phyloP scores from a whole-genome alignment of 2,888 invertebrate species.

The Sphaerophoria rueppellii region DNA sequence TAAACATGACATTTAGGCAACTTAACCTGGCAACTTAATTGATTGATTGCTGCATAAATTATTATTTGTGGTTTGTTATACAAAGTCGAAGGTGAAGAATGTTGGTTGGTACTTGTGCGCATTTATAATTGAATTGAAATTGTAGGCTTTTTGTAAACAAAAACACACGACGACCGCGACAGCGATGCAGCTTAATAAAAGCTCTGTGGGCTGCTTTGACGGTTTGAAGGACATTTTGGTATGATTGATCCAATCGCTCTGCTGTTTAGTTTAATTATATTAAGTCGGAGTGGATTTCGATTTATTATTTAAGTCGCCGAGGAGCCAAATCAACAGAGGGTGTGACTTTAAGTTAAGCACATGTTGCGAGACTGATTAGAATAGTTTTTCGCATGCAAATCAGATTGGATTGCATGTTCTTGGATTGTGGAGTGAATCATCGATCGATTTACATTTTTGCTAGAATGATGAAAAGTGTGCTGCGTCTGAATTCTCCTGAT shows the following conservation, averaged over 20 bases:
- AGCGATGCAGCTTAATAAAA: not conserved
- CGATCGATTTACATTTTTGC: no score
- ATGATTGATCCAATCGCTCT: conserved; percentile 27
- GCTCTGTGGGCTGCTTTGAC: conserved; percentile 32
- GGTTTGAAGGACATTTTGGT: conserved; percentile 40
- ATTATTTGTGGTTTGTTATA: conserved; percentile 14
- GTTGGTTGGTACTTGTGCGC: conserved; percentile 21
- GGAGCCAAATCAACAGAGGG: conserved; percentile 33
- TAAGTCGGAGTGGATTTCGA: not conserved
- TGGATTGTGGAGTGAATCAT: conserved; percentile 36
- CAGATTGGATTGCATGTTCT: conserved; percentile 32
- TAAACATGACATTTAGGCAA: conserved; percentile 71
- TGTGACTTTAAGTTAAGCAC: conserved; percentile 30
- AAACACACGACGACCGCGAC: not conserved
- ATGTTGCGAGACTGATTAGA: conserved; percentile 41
- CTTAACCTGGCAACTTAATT: conserved; percentile 66
- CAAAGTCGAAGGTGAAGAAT: conserved; percentile 1
- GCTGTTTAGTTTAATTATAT: conserved; percentile 42
- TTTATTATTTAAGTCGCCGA: not conserved
- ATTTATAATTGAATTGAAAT: conserved; percentile 29
- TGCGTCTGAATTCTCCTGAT: conserved; percentile 15
- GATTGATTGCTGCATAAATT: conserved; percentile 73
- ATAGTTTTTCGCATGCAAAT: conserved; percentile 55
- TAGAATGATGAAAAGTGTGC: no score
- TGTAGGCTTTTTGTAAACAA: conserved; percentile 15